Conservation (phyloP, 37 sponge, comb jelly and placozoan genomes). For the Beroe forskalii region DNA sequence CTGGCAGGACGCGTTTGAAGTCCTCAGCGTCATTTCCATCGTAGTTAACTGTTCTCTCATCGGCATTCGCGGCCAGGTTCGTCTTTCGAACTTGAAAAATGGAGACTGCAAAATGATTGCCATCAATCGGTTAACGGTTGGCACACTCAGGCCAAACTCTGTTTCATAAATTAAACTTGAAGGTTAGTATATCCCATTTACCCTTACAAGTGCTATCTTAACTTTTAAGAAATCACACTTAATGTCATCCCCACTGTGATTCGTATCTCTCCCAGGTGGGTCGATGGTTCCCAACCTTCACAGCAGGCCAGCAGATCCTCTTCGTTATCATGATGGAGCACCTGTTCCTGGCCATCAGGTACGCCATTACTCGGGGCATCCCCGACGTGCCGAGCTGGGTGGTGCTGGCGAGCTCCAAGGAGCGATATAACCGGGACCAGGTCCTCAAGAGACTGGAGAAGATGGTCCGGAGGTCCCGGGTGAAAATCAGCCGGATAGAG, state of each 20-base stretch:
- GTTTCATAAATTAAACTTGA: too few species aligned
- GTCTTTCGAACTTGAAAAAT: too few species aligned
- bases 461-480: background rate
- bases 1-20: constrained; percentile 59
- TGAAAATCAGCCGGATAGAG: background rate
- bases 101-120: too few species aligned
- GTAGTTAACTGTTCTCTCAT: constrained; percentile 56
- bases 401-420: background rate
- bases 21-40: constrained; percentile 23
- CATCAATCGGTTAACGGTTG: too few species aligned
- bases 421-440: background rate
- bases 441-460: constrained; percentile 9
- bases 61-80: constrained; percentile 16
- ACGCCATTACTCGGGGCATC: background rate
- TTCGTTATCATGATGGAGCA: constrained; percentile 30
- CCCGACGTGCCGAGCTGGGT: constrained; percentile 59
- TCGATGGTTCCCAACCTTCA: constrained; percentile 8
- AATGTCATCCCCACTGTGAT: too few species aligned
- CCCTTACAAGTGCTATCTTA: too few species aligned
- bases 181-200: too few species aligned
- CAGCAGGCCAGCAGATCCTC: constrained; percentile 7
- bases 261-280: constrained; percentile 12
- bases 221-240: too few species aligned
- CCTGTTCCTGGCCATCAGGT: constrained; percentile 43
- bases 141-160: too few species aligned